Evolutionary conservation across 2,888 invertebrate genomes (phyloP).

Genomic region (Phyllotreta striolata): DNA sequence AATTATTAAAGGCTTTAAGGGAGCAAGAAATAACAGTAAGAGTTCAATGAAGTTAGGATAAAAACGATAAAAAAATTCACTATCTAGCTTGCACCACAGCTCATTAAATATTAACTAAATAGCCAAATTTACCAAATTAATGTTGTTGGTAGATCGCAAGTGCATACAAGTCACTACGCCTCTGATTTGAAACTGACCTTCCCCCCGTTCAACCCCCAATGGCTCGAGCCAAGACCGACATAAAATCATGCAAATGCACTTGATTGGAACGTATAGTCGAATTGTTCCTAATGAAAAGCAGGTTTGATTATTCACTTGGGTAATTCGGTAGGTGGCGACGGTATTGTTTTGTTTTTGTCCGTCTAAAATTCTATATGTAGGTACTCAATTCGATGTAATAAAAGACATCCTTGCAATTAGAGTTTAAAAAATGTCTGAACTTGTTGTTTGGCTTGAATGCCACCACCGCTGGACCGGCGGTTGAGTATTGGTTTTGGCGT

Average conservation of each 20-base stretch:
- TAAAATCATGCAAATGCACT: conserved; percentile 42
- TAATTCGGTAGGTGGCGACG: conserved; percentile 23
- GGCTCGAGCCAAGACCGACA: conserved; percentile 34
- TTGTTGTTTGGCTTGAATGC: neutral
- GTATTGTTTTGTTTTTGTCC: conserved; percentile 18
- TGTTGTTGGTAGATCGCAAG: neutral
- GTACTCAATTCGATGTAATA: conserved; percentile 5
- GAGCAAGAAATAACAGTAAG: too few species aligned
- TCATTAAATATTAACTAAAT: too few species aligned
- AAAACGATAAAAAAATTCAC: too few species aligned
- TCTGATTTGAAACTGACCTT: conserved; percentile 6
- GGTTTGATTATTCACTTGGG: conserved; percentile 35
- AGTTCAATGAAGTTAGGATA: too few species aligned
- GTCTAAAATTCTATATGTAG: neutral
- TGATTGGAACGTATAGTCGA: conserved; percentile 39
- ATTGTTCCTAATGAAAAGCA: conserved; percentile 37
- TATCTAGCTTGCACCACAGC: too few species aligned
- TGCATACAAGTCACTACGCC: conserved; percentile 17
- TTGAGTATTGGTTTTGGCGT: too few species aligned
- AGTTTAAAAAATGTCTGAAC: conserved; percentile 5
- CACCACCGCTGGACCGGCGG: too few species aligned
- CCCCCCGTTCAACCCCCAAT: conserved; percentile 14
- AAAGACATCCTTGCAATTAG: conserved; percentile 16
- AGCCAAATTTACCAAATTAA: too few species aligned
- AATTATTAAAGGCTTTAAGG: too few species aligned